Conservation (phyloP, 2,113 vertebrate genomes). For the Lagopus leucura region DNA sequence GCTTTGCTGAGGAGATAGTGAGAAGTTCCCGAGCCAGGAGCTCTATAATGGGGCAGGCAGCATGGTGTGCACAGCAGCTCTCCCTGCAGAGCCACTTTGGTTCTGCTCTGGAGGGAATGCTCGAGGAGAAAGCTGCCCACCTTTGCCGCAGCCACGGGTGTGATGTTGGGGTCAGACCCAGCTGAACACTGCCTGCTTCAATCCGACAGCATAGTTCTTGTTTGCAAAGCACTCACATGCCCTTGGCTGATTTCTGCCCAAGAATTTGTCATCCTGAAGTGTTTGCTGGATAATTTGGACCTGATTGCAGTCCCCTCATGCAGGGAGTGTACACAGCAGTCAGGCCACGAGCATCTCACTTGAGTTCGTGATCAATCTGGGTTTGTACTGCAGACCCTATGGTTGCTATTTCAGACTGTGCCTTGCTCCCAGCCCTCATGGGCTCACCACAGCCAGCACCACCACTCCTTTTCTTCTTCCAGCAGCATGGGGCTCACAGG, state of each 20-base stretch:
- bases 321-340: rapidly evolving
- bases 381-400: not conserved
- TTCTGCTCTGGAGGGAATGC: not conserved
- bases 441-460: not conserved
- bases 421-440: rapidly evolving
- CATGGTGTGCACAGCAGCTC: not conserved
- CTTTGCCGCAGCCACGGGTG: not conserved
- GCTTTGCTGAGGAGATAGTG: not conserved
- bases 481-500: not conserved
- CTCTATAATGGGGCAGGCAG: rapidly evolving
- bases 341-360: not conserved
- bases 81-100: not conserved
- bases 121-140: not conserved
- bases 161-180: no score
- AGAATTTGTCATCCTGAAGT: not conserved
- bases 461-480: not conserved
- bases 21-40: not conserved
- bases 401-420: not conserved
- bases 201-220: not conserved
- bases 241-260: not conserved
- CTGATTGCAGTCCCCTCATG: not conserved
- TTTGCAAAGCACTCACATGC: not conserved
- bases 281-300: not conserved
- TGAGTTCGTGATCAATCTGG: not conserved
- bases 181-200: not conserved